Conservation (phyloP, 2,888 invertebrate species). For the Rapana venosa region DNA sequence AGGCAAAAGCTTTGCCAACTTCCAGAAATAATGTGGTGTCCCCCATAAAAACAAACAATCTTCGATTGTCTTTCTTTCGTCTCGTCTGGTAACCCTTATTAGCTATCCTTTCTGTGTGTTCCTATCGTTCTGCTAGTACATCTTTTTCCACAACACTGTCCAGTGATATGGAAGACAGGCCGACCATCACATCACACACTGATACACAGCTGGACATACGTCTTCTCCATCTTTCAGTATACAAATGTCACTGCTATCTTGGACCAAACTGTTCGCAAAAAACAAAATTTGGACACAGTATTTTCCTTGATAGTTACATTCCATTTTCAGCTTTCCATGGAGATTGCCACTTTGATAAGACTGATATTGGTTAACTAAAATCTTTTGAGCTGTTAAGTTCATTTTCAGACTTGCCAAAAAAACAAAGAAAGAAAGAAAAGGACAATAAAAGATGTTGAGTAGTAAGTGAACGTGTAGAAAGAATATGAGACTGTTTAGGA, state of each 20-base stretch:
- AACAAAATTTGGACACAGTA: background rate
- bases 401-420: background rate
- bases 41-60: background rate
- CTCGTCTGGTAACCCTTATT: background rate
- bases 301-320: background rate
- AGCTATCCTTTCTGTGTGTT: background rate
- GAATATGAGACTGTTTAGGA: background rate
- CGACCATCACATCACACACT: constrained; percentile 9
- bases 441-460: constrained; percentile 23
- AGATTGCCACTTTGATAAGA: background rate
- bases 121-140: background rate
- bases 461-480: constrained; percentile 39
- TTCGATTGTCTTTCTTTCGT: background rate
- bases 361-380: no score
- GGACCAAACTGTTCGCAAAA: background rate
- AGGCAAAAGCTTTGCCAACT: background rate
- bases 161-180: background rate
- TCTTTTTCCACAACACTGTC: background rate
- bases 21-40: background rate
- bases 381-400: background rate
- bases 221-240: background rate
- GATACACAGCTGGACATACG: background rate
- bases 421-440: background rate
- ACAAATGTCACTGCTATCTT: background rate
- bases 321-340: background rate